phyloP scores from a whole-genome alignment of 2,113 vertebrate species.

The Tautogolabrus adspersus region DNA sequence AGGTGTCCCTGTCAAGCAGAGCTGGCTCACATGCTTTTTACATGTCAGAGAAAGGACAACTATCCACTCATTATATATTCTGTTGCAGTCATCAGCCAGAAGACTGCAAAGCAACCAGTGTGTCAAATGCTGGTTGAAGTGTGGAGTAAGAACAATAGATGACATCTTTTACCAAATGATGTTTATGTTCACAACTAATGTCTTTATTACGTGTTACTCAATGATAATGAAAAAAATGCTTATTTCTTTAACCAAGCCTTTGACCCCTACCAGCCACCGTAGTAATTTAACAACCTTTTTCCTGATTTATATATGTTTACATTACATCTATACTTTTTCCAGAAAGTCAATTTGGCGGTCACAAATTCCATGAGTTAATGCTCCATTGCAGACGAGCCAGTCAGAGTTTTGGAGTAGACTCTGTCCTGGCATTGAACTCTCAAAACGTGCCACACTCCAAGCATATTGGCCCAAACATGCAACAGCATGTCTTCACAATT shows the following conservation, averaged over 20 bases:
- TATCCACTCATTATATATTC: neutral
- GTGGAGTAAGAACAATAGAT: neutral
- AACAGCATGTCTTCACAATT: constrained; percentile 38
- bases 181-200: neutral
- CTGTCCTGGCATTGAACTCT: constrained; percentile 53
- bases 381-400: constrained; percentile 17
- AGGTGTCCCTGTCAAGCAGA: neutral
- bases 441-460: constrained; percentile 5
- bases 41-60: neutral
- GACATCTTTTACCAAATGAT: neutral
- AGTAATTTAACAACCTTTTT: neutral
- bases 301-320: constrained; percentile 9
- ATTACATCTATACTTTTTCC: constrained; percentile 14
- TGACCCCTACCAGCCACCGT: too few species aligned
- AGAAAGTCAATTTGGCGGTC: constrained; percentile 14
- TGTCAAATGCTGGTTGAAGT: neutral
- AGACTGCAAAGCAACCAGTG: neutral
- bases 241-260: too few species aligned
- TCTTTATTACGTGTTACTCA: neutral
- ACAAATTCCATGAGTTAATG: constrained; percentile 52
- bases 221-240: too few species aligned
- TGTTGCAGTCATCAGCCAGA: neutral
- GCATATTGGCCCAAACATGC: constrained; percentile 27
- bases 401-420: constrained; percentile 19
- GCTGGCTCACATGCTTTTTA: neutral